Base-by-base conservation (phyloP, 2,797 vertebrate species). In the Chelmon rostratus region DNA sequence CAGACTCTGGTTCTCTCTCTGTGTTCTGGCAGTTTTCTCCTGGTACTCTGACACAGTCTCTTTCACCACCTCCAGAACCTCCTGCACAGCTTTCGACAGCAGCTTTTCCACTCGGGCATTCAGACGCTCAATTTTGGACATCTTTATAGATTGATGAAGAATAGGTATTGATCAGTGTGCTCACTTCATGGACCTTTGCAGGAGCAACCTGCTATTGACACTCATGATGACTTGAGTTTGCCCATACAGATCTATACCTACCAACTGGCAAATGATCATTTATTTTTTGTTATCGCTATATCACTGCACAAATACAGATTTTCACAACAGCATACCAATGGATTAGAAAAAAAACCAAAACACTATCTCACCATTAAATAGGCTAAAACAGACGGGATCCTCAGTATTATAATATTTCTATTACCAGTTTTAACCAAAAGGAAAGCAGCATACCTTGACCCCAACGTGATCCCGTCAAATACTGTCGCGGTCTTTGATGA, bases 81-180 rank as follows among this genome's bases (percentile, higher is more conserved):
- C 94, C 53, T 93, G 86, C 72, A 95, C 91, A 0, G 92, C 94
- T 23, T 87, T 87, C 4, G 88, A 79, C 82, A 95, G 80, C 2
- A 95, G 89, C 76, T 93, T 94, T 37, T 91, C 81, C 82, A 95
- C 91, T 2, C 93, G 92, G 50, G 81, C 83, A 4, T 93, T 95
- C 80, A 95, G 50, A 40, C 92, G 89, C 38, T 95, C 94, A 25
- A 95, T 73, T 84, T 95, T 95, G 37, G 92, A 94, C 95, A 96
- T 95, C 54, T 93, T 92, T 68, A 42, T 42, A 42, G 12, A 42
- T 5, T 92, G 87, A 15, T 2, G 8, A 8, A 68, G 2, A 64
- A 35, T 4, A 21, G 0, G 2, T 21, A 11, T 28, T 57, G 8
- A 58, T 66, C 25, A 15, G 2, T 49, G 40, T 71, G 6, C 19